phyloP scores from a whole-genome alignment of 2,888 invertebrate genomes.

The Cheilosia variabilis region DNA sequence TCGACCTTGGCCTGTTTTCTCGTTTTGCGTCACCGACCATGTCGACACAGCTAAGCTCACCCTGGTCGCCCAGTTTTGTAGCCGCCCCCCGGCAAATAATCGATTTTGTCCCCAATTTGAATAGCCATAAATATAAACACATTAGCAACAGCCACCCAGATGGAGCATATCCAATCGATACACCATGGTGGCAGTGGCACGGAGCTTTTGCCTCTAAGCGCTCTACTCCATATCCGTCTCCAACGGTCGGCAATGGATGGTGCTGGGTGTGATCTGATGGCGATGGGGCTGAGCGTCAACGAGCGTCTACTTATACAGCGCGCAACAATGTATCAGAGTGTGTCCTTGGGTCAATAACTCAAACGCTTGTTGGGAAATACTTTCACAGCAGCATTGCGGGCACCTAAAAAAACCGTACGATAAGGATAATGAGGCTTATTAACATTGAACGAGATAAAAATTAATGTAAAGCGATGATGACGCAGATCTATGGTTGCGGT shows the following conservation, averaged over 20 bases:
- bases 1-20: slow-evolving; percentile 29
- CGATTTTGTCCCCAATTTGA: slow-evolving; percentile 47
- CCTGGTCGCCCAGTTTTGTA: slow-evolving; percentile 9
- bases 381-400: slow-evolving; percentile 9
- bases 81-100: slow-evolving; percentile 17
- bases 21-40: neutral
- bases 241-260: slow-evolving; percentile 15
- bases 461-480: slow-evolving; percentile 40
- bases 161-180: slow-evolving; percentile 20
- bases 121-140: slow-evolving; percentile 46
- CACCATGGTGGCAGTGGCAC: neutral
- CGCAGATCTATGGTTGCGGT: slow-evolving; percentile 14
- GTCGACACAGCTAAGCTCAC: neutral
- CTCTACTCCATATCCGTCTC: neutral
- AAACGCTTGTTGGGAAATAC: slow-evolving; percentile 6
- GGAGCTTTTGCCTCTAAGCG: slow-evolving; percentile 14
- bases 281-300: slow-evolving; percentile 5
- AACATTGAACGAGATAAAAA: slow-evolving; percentile 53
- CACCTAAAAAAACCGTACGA: slow-evolving; percentile 32
- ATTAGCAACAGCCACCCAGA: neutral
- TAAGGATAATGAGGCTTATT: slow-evolving; percentile 63
- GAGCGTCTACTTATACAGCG: slow-evolving; percentile 12
- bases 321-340: slow-evolving; percentile 31
- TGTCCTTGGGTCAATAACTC: slow-evolving; percentile 51
- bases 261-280: neutral